A percentile compares a stretch with the other conserved stretches of the same genome.
These are phyloP conservation scores for Ctenopoma multispine DNA, from an alignment of 2,797 vertebrate species.

Conservation along the genomic window DNA sequence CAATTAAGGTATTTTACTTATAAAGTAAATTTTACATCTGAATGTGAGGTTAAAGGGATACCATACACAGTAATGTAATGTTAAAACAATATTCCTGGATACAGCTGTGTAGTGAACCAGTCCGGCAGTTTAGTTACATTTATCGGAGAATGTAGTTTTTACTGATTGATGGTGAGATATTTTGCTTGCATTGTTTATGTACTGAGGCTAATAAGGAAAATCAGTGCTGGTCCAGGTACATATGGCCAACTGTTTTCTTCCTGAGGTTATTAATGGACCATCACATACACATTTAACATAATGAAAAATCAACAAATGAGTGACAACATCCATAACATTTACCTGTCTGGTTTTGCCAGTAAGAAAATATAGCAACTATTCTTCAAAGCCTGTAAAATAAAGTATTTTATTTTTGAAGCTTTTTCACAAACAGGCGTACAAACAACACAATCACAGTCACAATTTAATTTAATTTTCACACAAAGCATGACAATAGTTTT, in stretches of 20 bases:
- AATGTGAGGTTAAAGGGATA: background rate
- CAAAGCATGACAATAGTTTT: background rate
- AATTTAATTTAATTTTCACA: background rate
- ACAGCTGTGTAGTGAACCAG: background rate
- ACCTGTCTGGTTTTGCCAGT: background rate
- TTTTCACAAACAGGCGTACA: constrained; percentile 2
- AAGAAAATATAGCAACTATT: background rate
- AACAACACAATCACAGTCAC: no score
- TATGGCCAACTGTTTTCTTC: background rate
- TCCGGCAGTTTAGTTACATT: constrained; percentile 16
- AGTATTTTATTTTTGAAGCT: background rate
- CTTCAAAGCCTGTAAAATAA: constrained; percentile 3
- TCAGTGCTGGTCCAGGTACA: background rate
- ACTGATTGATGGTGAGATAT: constrained; percentile 4
- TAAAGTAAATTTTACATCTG: background rate
- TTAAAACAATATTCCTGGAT: constrained; percentile 17
- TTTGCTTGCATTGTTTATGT: constrained; percentile 2
- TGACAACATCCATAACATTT: constrained; percentile 10
- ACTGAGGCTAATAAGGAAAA: constrained; percentile 13
- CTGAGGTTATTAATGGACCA: constrained; percentile 16
- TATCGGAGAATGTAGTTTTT: constrained; percentile 14
- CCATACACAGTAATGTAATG: background rate
- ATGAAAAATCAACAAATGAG: background rate
- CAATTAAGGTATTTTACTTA: background rate
- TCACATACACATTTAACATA: background rate